Conservation (phyloP, 2,113 vertebrate genomes). For the Tachuris rubrigastra region DNA sequence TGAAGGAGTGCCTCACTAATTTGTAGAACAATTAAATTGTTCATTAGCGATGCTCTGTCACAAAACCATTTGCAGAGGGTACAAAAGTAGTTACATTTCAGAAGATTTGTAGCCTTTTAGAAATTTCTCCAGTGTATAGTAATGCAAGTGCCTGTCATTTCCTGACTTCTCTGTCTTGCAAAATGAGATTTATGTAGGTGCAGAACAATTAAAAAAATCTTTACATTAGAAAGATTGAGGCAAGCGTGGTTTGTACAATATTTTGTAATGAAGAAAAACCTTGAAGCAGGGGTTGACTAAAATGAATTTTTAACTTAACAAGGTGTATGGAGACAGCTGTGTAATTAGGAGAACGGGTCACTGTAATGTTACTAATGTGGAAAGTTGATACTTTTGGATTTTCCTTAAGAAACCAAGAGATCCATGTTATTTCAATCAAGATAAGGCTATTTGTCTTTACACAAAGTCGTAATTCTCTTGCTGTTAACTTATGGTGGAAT, state of each 20-base stretch:
- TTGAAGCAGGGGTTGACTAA: background rate
- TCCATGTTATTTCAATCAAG: background rate
- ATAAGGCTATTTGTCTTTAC: background rate
- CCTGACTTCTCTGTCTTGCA: background rate
- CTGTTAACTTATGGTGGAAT: background rate
- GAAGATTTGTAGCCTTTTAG: background rate
- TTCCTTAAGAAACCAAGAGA: background rate
- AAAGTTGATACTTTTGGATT: background rate
- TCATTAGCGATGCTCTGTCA: background rate
- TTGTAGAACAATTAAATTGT: background rate
- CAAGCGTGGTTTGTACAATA: background rate
- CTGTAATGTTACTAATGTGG: background rate
- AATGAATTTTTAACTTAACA: background rate
- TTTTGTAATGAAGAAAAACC: background rate
- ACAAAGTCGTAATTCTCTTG: background rate
- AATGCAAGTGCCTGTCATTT: background rate
- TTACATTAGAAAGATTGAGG: background rate
- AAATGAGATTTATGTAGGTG: background rate
- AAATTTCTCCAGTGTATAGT: background rate
- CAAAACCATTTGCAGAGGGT: background rate
- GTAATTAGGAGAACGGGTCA: background rate
- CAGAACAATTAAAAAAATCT: background rate
- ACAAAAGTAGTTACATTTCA: background rate
- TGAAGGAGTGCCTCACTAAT: background rate
- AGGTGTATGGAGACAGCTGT: background rate